Evolutionary conservation across 2,113 vertebrate genomes (phyloP).

Genomic region (Myiozetetes cayanensis): DNA sequence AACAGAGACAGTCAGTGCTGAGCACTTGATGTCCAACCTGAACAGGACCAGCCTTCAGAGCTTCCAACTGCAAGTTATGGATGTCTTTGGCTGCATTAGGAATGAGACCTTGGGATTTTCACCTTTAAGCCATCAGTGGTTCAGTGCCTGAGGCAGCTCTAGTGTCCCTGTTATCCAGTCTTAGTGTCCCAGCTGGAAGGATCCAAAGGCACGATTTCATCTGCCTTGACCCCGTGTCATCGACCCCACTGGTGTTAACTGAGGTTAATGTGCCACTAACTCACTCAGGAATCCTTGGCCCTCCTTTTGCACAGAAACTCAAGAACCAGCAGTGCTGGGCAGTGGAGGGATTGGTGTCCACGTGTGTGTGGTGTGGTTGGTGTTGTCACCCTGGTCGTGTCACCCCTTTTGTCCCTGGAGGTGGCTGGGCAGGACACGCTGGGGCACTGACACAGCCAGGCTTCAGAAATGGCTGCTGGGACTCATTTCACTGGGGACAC

Average conservation of each 20-base stretch:
- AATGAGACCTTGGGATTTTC: not conserved
- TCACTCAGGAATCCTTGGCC: not conserved
- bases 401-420: not conserved
- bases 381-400: rapidly evolving
- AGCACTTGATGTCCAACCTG: rapidly evolving
- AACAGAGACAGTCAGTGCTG: not conserved
- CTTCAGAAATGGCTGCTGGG: not conserved
- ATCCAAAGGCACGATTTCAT: not conserved
- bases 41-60: not conserved
- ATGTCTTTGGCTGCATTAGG: not conserved
- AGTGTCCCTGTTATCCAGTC: not conserved
- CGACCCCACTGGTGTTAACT: not conserved
- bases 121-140: not conserved
- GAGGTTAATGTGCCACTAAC: not conserved
- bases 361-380: too few species aligned
- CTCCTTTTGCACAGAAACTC: not conserved
- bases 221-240: not conserved
- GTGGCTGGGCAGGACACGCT: not conserved
- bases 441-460: not conserved
- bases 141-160: not conserved
- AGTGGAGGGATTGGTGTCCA: not conserved
- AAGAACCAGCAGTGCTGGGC: not conserved
- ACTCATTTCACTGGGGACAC: not conserved
- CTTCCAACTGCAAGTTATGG: not conserved
- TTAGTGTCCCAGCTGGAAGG: not conserved